Percentiles rank a stretch among this genome's conserved stretches.
Evolutionary conservation across 2,888 invertebrate species (phyloP).

Genomic region (Andrena dorsata): DNA sequence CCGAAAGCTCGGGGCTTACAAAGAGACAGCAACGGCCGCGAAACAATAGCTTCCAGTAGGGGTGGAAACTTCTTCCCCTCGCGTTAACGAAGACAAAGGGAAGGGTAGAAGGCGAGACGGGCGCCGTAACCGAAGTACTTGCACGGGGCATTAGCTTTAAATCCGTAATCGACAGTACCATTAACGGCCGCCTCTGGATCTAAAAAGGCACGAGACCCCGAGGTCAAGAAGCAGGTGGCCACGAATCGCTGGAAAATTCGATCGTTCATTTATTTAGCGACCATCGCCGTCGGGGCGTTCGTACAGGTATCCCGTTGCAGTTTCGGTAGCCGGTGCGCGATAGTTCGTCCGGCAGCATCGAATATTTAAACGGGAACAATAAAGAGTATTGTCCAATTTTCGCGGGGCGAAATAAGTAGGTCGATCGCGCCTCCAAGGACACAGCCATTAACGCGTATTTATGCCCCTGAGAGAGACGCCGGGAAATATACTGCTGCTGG

Average conservation of each 20-base stretch:
- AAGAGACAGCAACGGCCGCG: slow-evolving; percentile 14
- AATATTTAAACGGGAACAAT: slow-evolving; percentile 34
- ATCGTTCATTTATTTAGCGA: slow-evolving; percentile 59
- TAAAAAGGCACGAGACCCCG: slow-evolving; percentile 27
- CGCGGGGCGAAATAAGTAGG: slow-evolving; percentile 49
- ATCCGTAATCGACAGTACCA: slow-evolving; percentile 72
- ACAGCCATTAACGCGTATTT: slow-evolving; percentile 69
- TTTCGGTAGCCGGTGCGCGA: not conserved
- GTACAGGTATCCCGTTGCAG: not conserved
- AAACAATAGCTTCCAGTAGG: slow-evolving; percentile 35
- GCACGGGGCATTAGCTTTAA: slow-evolving; percentile 68
- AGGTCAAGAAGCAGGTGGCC: slow-evolving; percentile 25
- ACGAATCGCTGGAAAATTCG: slow-evolving; percentile 21
- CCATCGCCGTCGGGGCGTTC: not conserved
- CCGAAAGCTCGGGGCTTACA: slow-evolving; percentile 4
- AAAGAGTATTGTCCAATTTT: slow-evolving; percentile 51
- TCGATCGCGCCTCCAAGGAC: slow-evolving; percentile 57
- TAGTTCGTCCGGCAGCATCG: not conserved
- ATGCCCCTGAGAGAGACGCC: slow-evolving; percentile 48
- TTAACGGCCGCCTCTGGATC: slow-evolving; percentile 59
- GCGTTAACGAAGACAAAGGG: slow-evolving; percentile 36
- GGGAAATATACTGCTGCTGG: slow-evolving; percentile 58
- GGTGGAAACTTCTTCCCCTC: slow-evolving; percentile 31
- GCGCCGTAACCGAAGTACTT: slow-evolving; percentile 35
- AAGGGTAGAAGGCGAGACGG: not conserved